Conservation (phyloP, 2,113 vertebrate species). For the Donacobius atricapilla region DNA sequence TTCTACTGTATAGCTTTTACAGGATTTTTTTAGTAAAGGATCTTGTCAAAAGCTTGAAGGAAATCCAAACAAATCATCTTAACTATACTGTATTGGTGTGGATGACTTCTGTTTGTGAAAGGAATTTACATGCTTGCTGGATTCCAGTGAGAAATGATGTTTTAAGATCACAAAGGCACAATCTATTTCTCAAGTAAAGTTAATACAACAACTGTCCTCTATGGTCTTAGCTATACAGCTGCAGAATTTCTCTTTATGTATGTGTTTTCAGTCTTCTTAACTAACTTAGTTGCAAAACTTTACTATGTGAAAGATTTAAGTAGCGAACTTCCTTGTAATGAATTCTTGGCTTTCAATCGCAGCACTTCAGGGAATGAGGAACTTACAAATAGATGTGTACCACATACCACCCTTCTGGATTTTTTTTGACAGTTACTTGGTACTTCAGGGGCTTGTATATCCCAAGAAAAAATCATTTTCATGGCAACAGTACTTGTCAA, state of each 20-base stretch:
- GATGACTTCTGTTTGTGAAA: background rate
- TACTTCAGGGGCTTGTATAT: background rate
- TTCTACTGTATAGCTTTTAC: background rate
- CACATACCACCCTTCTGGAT: background rate
- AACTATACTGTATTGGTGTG: background rate
- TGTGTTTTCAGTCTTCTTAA: background rate
- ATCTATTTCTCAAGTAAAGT: background rate
- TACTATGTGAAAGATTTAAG: background rate
- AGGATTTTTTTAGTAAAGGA: background rate
- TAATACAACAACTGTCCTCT: background rate
- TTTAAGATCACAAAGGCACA: background rate
- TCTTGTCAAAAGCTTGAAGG: slow-evolving; percentile 18
- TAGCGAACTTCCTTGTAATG: background rate
- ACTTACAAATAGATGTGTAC: background rate
- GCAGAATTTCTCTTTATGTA: background rate
- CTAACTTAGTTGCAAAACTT: background rate
- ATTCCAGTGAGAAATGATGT: background rate
- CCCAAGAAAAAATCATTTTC: background rate
- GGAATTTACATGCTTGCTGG: background rate
- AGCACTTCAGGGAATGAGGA: background rate
- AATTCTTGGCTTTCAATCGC: background rate
- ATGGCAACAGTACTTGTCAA: background rate
- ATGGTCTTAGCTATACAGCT: background rate
- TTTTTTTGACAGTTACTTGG: background rate
- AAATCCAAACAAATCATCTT: slow-evolving; percentile 31